Evolutionary conservation across 2,113 vertebrate genomes (phyloP).

Genomic region (Eptatretus burgeri): DNA sequence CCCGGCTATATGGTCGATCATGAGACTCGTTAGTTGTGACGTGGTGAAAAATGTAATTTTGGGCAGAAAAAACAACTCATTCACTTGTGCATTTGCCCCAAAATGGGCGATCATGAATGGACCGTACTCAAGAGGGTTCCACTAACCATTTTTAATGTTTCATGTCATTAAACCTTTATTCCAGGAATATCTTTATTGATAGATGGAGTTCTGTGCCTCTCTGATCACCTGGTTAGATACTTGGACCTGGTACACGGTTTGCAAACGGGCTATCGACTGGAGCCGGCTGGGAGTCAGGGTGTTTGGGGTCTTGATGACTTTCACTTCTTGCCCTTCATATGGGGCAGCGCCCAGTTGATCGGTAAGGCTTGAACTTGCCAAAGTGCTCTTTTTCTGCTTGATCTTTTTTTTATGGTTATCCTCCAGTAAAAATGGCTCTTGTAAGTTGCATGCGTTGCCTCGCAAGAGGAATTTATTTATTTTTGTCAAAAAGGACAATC

Average conservation of each 20-base stretch:
- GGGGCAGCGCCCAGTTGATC: constrained; percentile 79
- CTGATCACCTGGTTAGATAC: constrained; percentile 25
- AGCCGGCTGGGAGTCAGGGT: constrained; percentile 80
- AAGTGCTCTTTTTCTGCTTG: rapidly evolving
- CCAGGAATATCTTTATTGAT: too few species aligned
- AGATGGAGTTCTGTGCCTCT: too few species aligned
- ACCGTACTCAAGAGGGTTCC: too few species aligned
- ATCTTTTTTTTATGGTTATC: background rate
- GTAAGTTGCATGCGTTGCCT: background rate
- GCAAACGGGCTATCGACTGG: constrained; percentile 82
- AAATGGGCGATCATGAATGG: too few species aligned
- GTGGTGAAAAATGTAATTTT: too few species aligned
- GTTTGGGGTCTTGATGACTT: constrained; percentile 96
- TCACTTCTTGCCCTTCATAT: constrained; percentile 89
- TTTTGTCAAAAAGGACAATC: too few species aligned
- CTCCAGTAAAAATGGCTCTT: background rate
- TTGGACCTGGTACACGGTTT: constrained; percentile 63
- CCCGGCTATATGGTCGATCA: too few species aligned
- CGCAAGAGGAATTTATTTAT: background rate
- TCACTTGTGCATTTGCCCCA: too few species aligned
- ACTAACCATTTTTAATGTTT: too few species aligned
- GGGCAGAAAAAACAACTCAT: too few species aligned
- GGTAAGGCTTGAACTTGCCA: constrained; percentile 16
- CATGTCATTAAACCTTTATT: too few species aligned
- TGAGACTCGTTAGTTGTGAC: too few species aligned